Evolutionary conservation across 1,140 invertebrate species (phyloP).

Genomic region (Drosophila nannoptera): DNA sequence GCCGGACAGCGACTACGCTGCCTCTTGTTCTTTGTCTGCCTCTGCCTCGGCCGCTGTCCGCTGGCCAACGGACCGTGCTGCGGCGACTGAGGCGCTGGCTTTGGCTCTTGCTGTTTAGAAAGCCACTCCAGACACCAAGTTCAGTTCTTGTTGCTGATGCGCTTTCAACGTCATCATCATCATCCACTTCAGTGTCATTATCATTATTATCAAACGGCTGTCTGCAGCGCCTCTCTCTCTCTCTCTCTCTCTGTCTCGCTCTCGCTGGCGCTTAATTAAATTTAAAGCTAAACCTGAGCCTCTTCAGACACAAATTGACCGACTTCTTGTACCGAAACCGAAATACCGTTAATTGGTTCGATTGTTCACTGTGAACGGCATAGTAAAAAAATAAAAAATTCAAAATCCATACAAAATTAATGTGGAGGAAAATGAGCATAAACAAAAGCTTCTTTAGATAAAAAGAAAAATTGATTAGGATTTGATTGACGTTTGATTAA

Average conservation of each 20-base stretch:
- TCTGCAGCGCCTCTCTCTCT: neutral
- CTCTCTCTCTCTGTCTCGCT: conserved; percentile 1
- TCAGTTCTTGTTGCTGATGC: conserved; percentile 13
- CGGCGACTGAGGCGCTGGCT: conserved; percentile 20
- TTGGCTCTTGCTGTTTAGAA: conserved; percentile 53
- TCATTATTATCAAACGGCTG: conserved; percentile 5
- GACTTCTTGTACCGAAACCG: conserved; percentile 61
- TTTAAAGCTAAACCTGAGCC: conserved; percentile 46
- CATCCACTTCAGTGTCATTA: too few relatives aligned
- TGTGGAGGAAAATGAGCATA: neutral
- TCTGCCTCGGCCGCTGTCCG: neutral
- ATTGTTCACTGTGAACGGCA: conserved; percentile 34
- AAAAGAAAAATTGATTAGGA: neutral
- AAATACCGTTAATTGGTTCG: conserved; percentile 67
- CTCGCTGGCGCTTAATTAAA: conserved; percentile 55
- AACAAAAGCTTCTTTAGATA: conserved; percentile 1
- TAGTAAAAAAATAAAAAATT: conserved; percentile 14
- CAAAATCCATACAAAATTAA: conserved; percentile 7
- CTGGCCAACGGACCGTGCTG: conserved; percentile 60
- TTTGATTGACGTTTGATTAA: neutral
- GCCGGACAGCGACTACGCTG: conserved; percentile 37
- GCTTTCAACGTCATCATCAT: neutral
- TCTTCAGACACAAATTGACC: conserved; percentile 56
- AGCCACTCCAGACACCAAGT: conserved; percentile 51
- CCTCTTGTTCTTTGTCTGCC: conserved; percentile 6